Evolutionary conservation across 2,113 vertebrate genomes (phyloP), one percentile per base, ranked within the genome.

Genomic region (Acrocephalus arundinaceus): DNA sequence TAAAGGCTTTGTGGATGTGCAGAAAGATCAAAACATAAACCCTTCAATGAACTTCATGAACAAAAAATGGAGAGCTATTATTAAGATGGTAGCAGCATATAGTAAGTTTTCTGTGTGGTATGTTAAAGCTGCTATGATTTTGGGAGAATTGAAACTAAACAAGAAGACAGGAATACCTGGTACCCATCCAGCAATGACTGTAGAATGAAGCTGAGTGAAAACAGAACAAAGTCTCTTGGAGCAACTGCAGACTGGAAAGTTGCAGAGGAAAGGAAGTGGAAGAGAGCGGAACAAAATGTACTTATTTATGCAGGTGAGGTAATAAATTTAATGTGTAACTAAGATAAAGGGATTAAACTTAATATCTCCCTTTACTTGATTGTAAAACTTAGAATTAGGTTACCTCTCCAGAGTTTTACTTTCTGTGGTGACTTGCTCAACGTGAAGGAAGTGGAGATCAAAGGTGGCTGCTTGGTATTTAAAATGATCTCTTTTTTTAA

Each of bases 281-380:
- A 84, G 93, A 85, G 57, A 79, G 75, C 6, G 4, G 82, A 85
- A 92, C 65, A 92, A 80, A 90, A 93, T 57, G 59, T 91, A 33
- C 72, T 63, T 94, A 59, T 28, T 83, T 74, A 76, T 22, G 1
- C 54, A 91, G 84, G 81, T 93, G 87, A 89, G 43, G 61, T 93
- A 39, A 85, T 89, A 85, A 70, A 89, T 68, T 17, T 65, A 58
- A 61, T 63, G 55, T 51, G 49, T 90, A 89, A 89, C 83, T 72
- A 87, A 85, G 87, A 89, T 76, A 90, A 94, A 95, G 39, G 61
- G 54, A 73, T 89, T 84, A 62, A 87, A 76, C 46, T 65, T 62
- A 57, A 11, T 30, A 27, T 79, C 43, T 89, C 48, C 37, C 37
- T 95, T 68, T 73, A 39, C 62, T 35, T 76, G 51, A 37, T 9